These are phyloP conservation scores for Uloborus diversus DNA, from an alignment of 1,140 invertebrate genomes.

Conservation along the genomic window DNA sequence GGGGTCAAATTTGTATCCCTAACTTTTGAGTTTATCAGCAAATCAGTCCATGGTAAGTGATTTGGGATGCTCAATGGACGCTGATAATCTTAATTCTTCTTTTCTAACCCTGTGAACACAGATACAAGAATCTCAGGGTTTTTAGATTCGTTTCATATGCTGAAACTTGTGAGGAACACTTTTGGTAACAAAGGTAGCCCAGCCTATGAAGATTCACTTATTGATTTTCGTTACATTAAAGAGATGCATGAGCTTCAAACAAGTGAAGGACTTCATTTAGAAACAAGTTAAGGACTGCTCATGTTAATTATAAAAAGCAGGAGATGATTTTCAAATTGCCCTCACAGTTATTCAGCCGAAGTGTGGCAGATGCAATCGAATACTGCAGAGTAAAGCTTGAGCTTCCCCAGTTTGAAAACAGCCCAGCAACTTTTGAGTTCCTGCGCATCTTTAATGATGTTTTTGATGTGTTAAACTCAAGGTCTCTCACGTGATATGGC, in stretches of 20 bases:
- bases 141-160: constrained; percentile 58
- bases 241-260: constrained; percentile 9
- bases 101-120: background rate
- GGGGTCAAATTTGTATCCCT: background rate
- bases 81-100: background rate
- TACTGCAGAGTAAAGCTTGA: background rate
- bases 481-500: background rate
- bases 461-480: constrained; percentile 20
- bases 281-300: too few relatives aligned
- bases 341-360: background rate
- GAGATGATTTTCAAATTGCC: constrained; percentile 21
- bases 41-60: background rate
- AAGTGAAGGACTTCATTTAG: too few relatives aligned
- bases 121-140: constrained; percentile 31
- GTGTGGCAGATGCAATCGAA: constrained; percentile 16
- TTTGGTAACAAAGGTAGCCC: constrained; percentile 57
- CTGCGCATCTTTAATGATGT: background rate
- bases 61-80: background rate
- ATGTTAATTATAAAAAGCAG: constrained; percentile 6
- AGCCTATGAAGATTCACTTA: constrained; percentile 41
- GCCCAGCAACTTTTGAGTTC: background rate
- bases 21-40: background rate
- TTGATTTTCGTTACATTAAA: background rate
- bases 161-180: constrained; percentile 60
- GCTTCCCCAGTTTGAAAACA: background rate